Evolutionary conservation across 2,797 vertebrate genomes (phyloP), one percentile per base, ranked within the genome.

Genomic region (Graptemys geographica): DNA sequence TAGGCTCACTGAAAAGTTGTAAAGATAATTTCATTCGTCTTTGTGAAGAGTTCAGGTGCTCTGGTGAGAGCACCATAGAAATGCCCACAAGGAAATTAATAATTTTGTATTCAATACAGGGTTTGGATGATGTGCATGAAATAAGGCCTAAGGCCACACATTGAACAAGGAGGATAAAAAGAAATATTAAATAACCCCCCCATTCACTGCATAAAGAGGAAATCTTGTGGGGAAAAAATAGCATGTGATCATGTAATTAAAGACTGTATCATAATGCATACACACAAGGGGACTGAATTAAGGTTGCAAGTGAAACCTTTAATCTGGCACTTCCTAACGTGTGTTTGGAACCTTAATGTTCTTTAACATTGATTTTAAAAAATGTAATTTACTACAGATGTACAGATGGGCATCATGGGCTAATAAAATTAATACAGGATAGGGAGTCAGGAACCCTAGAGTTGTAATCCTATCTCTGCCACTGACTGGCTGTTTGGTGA

Each of bases 11-110:
- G 86, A 83, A 92, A 93, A 11, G 8, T 74, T n/a, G 5, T 55
- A 51, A 83, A 65, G 53, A 81, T 86, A 1, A 69, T 92, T 95
- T 91, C 15, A 21, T 79, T 92, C 76, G 4, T 85, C 57, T 94
- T 95, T 87, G 69, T 89, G 90, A 90, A 87, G 59, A 57, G 44
- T 1, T 0, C 56, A n/a, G 83, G n/a, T 93, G 76, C 92, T 87
- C 90, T 89, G 11, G 69, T 72, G 90, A 72, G 81, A 95, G 74
- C 93, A 56, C 93, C 80, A 74, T 76, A 81, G 81, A 81, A 95
- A 94, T 28, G 80, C 82, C 84, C 92, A 86, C 92, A 82, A 91
- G 86, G 83, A 97, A 95, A 89, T 55, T 65, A 62, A 0, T 76
- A 6, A 28, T 55, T 91, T 79, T 93, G 44, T 83, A 41, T 74